Percentiles rank a stretch among this genome's conserved stretches.
Evolutionary conservation across 2,113 vertebrate genomes (phyloP).

Genomic region (Rallus limicola): DNA sequence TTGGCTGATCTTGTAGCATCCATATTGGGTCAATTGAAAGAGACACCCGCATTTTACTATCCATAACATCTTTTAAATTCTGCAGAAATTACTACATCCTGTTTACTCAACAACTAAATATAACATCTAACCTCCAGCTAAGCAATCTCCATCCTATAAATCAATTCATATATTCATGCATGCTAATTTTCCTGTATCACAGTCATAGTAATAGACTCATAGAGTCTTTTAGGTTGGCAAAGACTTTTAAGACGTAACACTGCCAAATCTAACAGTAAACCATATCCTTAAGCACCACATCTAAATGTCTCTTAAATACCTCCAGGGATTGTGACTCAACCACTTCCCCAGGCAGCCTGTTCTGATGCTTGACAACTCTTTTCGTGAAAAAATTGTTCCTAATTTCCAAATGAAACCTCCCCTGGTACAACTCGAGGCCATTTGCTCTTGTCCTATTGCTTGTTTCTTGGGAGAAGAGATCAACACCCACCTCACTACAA

Average conservation of each 20-base stretch:
- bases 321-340: neutral
- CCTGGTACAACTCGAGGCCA: rapidly evolving
- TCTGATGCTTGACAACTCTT: rapidly evolving
- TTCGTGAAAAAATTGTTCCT: neutral
- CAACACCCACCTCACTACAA: rapidly evolving
- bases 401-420: neutral
- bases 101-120: neutral
- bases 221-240: neutral
- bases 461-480: neutral
- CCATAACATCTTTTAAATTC: neutral
- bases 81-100: neutral
- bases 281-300: neutral
- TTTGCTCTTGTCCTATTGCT: rapidly evolving
- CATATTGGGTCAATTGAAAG: neutral
- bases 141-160: neutral
- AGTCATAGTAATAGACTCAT: neutral
- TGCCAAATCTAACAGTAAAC: neutral
- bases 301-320: rapidly evolving
- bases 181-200: neutral
- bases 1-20: neutral
- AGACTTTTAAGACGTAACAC: neutral
- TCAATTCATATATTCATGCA: neutral
- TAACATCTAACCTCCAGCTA: neutral
- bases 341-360: neutral
- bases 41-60: neutral